Evolutionary conservation across 2,113 vertebrate species (phyloP).

Genomic region (Chloroceryle aenea): DNA sequence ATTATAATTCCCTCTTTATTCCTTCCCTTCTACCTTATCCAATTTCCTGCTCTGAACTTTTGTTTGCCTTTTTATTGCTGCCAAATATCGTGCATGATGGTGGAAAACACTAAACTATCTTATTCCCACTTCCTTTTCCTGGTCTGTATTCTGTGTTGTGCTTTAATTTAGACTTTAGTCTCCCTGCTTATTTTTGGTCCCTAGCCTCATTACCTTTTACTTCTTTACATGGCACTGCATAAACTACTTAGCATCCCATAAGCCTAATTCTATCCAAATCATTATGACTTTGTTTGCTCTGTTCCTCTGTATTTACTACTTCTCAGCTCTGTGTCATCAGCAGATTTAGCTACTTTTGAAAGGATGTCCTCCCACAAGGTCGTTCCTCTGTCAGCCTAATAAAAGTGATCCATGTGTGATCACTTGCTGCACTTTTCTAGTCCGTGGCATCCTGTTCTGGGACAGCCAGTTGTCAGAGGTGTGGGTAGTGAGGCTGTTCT

Average conservation of each 20-base stretch:
- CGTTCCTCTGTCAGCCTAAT: neutral
- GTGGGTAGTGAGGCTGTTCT: neutral
- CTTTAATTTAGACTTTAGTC: slow-evolving; percentile 48
- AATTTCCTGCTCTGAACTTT: slow-evolving; percentile 21
- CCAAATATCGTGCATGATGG: neutral
- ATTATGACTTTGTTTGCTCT: slow-evolving; percentile 72
- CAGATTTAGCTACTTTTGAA: slow-evolving; percentile 57
- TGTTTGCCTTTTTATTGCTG: neutral
- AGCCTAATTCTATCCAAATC: slow-evolving; percentile 68
- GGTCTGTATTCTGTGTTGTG: neutral
- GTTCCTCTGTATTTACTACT: slow-evolving; percentile 66
- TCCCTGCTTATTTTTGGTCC: slow-evolving; percentile 46
- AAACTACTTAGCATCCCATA: slow-evolving; percentile 70
- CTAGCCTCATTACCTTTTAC: slow-evolving; percentile 56
- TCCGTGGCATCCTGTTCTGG: neutral
- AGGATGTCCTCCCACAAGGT: slow-evolving; percentile 46
- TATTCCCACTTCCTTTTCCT: slow-evolving; percentile 36
- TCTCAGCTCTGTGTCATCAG: slow-evolving; percentile 51
- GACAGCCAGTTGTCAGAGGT: neutral
- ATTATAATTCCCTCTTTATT: slow-evolving; percentile 3
- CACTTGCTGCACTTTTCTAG: neutral
- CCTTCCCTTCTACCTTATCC: neutral
- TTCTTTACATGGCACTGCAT: slow-evolving; percentile 55
- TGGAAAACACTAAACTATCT: neutral
- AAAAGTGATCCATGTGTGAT: neutral